Conservation (phyloP, 2,113 vertebrate genomes). For the Sapayoa aenigma region DNA sequence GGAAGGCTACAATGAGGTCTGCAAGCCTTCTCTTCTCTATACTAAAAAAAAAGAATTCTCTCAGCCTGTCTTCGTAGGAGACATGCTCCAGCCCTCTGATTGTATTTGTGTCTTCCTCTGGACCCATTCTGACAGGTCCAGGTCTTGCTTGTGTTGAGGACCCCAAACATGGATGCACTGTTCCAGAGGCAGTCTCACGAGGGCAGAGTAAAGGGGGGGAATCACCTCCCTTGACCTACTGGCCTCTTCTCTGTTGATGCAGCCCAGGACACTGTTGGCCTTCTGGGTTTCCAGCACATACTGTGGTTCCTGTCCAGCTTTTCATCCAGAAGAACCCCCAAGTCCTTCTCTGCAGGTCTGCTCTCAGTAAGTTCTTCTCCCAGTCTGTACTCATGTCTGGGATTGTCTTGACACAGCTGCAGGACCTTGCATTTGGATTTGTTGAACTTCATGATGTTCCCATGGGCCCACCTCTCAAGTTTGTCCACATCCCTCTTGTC, state of each 20-base stretch:
- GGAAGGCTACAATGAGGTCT: background rate
- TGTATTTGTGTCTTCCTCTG: background rate
- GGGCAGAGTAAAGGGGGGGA: background rate
- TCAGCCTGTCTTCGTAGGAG: background rate
- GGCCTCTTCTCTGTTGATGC: background rate
- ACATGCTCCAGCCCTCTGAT: background rate
- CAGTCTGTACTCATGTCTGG: background rate
- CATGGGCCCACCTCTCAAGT: background rate
- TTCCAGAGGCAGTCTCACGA: background rate
- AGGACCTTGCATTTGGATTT: background rate
- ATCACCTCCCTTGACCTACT: background rate
- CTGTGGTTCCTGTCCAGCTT: background rate
- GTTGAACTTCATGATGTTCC: background rate
- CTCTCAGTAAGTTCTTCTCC: background rate
- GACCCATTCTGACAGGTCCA: background rate
- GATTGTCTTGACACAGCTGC: rapidly evolving
- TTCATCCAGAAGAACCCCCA: background rate
- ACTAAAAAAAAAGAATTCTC: background rate
- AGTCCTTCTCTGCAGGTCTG: background rate
- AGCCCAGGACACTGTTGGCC: background rate
- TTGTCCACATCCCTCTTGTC: background rate
- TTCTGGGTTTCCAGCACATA: background rate
- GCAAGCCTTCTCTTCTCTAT: background rate
- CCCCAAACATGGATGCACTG: background rate
- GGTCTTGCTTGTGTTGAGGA: background rate